A percentile compares a stretch with the other conserved stretches of the same genome.
Evolutionary conservation across 2,797 vertebrate genomes (phyloP).

Genomic region (Lophotriccus pileatus): DNA sequence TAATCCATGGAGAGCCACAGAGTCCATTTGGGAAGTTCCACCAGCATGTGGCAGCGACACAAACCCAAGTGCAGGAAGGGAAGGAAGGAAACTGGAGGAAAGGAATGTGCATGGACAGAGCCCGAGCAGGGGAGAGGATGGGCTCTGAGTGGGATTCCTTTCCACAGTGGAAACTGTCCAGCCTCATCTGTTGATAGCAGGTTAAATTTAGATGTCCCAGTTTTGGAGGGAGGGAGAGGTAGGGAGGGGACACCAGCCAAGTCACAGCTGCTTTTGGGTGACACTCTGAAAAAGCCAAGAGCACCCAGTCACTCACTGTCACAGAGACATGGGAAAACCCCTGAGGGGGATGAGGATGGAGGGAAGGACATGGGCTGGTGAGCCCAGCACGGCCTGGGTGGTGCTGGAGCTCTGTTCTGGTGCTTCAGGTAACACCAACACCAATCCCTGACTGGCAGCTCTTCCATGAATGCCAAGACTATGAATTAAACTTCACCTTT

Average conservation of each 20-base stretch:
- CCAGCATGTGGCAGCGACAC: rapidly evolving
- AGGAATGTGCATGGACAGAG: neutral
- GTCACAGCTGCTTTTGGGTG: conserved; percentile 31
- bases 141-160: conserved; percentile 19
- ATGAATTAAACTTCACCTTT: neutral
- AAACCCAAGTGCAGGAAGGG: neutral
- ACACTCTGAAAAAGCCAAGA: neutral
- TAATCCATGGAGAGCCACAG: rapidly evolving
- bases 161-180: conserved; percentile 37
- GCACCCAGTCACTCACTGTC: neutral
- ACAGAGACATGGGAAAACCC: neutral
- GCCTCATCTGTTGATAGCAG: conserved; percentile 38
- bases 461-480: neutral
- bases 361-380: neutral
- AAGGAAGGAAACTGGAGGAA: neutral
- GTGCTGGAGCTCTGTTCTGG: neutral
- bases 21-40: neutral
- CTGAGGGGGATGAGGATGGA: neutral
- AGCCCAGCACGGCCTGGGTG: neutral
- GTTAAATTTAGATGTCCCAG: conserved; percentile 70
- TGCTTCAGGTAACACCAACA: neutral
- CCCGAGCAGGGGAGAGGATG: neutral
- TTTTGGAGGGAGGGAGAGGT: neutral
- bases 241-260: conserved; percentile 3
- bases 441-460: rapidly evolving